Percentiles rank a stretch among this genome's conserved stretches.
These are phyloP conservation scores for Nycticebus coucang DNA, from an alignment of 2,113 vertebrate genomes.

Conservation along the genomic window DNA sequence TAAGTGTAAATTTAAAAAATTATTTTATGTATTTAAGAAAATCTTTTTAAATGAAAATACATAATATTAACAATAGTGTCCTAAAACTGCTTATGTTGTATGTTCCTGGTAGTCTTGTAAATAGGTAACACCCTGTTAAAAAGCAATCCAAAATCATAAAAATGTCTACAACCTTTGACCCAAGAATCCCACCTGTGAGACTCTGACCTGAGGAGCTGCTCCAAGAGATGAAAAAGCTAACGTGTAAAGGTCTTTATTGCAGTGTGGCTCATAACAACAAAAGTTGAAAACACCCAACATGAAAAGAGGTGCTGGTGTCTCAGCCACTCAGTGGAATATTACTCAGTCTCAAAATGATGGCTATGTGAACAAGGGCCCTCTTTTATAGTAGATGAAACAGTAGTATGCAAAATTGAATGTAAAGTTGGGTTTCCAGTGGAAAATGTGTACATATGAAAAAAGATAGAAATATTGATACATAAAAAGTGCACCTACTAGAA, in stretches of 20 bases:
- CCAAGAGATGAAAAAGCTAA: not conserved
- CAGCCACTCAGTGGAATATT: not conserved
- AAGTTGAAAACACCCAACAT: not conserved
- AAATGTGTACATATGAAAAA: not conserved
- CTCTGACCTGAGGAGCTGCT: not conserved
- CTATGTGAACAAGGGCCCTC: not conserved
- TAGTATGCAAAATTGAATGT: not conserved
- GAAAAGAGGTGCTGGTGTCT: not conserved
- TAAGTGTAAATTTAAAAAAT: constrained; percentile 14
- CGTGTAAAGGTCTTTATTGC: not conserved
- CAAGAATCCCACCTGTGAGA: not conserved
- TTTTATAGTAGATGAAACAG: not conserved
- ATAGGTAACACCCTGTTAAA: constrained; percentile 4
- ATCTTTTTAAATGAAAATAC: not conserved
- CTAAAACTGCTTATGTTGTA: not conserved
- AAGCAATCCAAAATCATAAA: constrained; percentile 54
- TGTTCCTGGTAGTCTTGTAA: not conserved
- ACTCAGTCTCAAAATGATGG: not conserved
- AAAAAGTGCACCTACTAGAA: not conserved
- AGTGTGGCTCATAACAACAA: not conserved
- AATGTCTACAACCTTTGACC: constrained; percentile 5
- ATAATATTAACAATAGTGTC: not conserved
- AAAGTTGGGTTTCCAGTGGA: not conserved
- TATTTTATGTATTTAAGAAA: not conserved
- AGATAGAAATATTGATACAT: not conserved